These are phyloP conservation scores for Squalus acanthias DNA, from an alignment of 2,797 vertebrate species.

Conservation along the genomic window DNA sequence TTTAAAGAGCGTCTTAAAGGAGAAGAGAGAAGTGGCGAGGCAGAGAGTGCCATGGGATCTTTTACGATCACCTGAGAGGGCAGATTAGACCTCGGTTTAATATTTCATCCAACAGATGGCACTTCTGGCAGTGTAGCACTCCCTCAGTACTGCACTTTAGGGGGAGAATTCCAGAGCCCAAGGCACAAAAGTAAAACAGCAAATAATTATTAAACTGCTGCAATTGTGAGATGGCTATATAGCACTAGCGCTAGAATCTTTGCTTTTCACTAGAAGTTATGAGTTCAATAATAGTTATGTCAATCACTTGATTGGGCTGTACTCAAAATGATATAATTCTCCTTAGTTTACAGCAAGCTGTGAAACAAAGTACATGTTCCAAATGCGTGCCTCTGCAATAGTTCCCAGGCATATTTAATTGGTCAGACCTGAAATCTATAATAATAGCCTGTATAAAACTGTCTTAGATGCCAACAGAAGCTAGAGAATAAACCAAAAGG, in stretches of 20 bases:
- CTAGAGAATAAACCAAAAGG: neutral
- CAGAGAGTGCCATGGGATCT: too few relatives aligned
- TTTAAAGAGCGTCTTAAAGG: neutral
- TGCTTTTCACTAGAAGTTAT: neutral
- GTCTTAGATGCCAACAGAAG: neutral
- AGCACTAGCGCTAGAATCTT: neutral
- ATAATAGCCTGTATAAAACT: neutral
- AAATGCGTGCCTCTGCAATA: neutral
- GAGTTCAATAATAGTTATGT: neutral
- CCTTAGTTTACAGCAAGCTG: neutral
- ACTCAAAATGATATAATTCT: neutral
- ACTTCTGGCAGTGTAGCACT: too few relatives aligned
- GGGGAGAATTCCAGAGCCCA: neutral
- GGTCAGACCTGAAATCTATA: neutral
- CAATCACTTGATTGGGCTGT: neutral
- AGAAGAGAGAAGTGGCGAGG: neutral
- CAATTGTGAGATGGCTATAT: neutral
- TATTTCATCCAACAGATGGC: too few relatives aligned
- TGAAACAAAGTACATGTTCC: neutral
- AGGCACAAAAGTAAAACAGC: neutral
- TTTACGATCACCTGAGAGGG: too few relatives aligned
- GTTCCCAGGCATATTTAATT: neutral
- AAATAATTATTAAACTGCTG: neutral
- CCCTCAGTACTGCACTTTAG: neutral
- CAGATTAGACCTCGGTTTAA: too few relatives aligned